These are phyloP conservation scores for Lasioglossum calceatum DNA, from an alignment of 2,888 invertebrate species.

Conservation along the genomic window DNA sequence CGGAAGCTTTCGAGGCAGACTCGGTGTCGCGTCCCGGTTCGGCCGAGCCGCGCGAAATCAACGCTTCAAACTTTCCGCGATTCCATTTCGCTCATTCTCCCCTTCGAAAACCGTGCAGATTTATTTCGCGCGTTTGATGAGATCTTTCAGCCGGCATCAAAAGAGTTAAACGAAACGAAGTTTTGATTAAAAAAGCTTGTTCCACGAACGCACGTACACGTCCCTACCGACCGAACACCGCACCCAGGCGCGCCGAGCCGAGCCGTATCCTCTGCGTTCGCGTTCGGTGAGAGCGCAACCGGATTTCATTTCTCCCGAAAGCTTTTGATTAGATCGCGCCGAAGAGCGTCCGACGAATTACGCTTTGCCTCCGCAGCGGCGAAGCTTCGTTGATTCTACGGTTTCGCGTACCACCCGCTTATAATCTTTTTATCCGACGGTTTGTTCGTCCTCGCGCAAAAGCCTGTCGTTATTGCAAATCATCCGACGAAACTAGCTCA, in stretches of 20 bases:
- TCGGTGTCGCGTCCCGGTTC: not conserved
- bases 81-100: not conserved
- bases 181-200: constrained; percentile 32
- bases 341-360: constrained; percentile 20
- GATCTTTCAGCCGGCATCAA: constrained; percentile 47
- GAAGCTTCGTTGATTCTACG: not conserved
- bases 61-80: constrained; percentile 3
- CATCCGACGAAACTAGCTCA: not conserved
- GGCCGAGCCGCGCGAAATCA: not conserved
- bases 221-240: not conserved
- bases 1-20: not conserved
- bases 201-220: not conserved
- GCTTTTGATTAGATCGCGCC: constrained; percentile 31
- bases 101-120: constrained; percentile 14
- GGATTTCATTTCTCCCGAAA: constrained; percentile 17
- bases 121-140: constrained; percentile 44
- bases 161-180: constrained; percentile 42
- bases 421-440: constrained; percentile 9
- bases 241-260: not conserved
- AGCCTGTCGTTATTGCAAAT: not conserved
- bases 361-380: not conserved
- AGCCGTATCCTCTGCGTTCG: not conserved
- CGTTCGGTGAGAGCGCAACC: not conserved
- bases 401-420: not conserved
- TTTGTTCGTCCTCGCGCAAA: not conserved